Percentiles rank a stretch among this genome's conserved stretches.
phyloP scores from a whole-genome alignment of 2,888 invertebrate species.

The Troglohyphantes excavatus region DNA sequence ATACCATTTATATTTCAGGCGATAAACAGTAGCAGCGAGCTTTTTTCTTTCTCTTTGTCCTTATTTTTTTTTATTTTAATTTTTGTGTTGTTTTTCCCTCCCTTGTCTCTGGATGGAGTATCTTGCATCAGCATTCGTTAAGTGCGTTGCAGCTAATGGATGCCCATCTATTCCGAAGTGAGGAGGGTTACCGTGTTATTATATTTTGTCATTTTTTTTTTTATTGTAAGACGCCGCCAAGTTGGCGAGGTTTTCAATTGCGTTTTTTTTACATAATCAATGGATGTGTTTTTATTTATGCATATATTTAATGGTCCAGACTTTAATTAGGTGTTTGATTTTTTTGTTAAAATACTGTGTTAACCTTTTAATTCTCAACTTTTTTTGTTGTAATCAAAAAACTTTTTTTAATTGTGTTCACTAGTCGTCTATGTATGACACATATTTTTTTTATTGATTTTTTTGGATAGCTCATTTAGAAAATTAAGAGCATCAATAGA shows the following conservation, averaged over 20 bases:
- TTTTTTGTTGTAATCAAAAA: too few species aligned
- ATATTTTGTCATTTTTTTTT: neutral
- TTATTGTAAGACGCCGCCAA: slow-evolving; percentile 15
- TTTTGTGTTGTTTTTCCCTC: slow-evolving; percentile 11
- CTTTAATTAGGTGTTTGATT: too few species aligned
- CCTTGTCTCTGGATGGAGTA: slow-evolving; percentile 59
- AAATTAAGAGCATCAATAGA: too few species aligned
- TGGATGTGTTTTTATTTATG: too few species aligned
- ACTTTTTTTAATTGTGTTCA: too few species aligned
- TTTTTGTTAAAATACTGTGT: too few species aligned
- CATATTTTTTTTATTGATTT: too few species aligned
- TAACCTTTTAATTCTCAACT: too few species aligned
- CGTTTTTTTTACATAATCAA: too few species aligned
- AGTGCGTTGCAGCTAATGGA: slow-evolving; percentile 75
- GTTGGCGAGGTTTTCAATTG: slow-evolving; percentile 45
- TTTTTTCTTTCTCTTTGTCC: slow-evolving; percentile 19
- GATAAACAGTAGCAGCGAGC: slow-evolving; percentile 73
- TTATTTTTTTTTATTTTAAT: slow-evolving; percentile 28
- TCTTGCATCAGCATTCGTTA: slow-evolving; percentile 78
- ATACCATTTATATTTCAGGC: slow-evolving; percentile 77
- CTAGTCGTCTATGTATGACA: too few species aligned
- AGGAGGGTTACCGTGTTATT: slow-evolving; percentile 53
- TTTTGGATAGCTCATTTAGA: too few species aligned
- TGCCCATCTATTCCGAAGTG: slow-evolving; percentile 66
- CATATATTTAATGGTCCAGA: too few species aligned